phyloP scores from a whole-genome alignment of 2,797 vertebrate genomes.

The Synanceia verrucosa region DNA sequence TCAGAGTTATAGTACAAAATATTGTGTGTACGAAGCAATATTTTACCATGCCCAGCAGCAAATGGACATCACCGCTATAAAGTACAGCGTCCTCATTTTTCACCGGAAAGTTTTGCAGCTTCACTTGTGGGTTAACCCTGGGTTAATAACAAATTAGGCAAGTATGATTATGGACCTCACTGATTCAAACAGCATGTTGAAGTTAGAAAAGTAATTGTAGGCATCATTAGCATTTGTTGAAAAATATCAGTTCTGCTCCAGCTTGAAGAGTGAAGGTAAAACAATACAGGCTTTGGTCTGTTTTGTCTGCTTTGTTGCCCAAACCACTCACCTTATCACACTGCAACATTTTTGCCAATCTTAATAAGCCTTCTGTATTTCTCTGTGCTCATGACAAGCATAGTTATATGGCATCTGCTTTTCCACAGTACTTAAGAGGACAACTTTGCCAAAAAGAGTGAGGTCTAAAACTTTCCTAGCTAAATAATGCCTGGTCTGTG shows the following conservation, averaged over 20 bases:
- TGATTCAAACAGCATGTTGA: conserved; percentile 2
- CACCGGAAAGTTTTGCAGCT: background rate
- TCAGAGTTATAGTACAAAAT: too few species aligned
- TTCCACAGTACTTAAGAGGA: background rate
- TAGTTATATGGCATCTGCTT: background rate
- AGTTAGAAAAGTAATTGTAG: background rate
- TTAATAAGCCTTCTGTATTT: background rate
- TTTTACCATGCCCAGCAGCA: background rate
- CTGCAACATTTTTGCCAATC: background rate
- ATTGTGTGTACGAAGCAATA: conserved; percentile 8
- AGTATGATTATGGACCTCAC: background rate
- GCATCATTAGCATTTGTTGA: conserved; percentile 3
- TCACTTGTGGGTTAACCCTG: conserved; percentile 4
- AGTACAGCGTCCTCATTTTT: background rate
- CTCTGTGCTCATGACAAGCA: background rate
- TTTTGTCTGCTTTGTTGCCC: conserved; percentile 1
- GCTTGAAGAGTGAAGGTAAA: background rate
- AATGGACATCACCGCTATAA: conserved; percentile 6
- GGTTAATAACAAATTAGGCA: conserved; percentile 17
- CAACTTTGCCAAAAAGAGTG: background rate
- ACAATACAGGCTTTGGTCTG: conserved; percentile 6
- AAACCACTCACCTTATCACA: conserved; percentile 1
- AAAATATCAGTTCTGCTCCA: background rate
- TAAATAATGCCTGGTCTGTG: conserved; percentile 7
- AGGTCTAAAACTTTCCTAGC: conserved; percentile 3